Evolutionary conservation across 2,888 invertebrate genomes (phyloP).

Genomic region (Tyria jacobaeae): DNA sequence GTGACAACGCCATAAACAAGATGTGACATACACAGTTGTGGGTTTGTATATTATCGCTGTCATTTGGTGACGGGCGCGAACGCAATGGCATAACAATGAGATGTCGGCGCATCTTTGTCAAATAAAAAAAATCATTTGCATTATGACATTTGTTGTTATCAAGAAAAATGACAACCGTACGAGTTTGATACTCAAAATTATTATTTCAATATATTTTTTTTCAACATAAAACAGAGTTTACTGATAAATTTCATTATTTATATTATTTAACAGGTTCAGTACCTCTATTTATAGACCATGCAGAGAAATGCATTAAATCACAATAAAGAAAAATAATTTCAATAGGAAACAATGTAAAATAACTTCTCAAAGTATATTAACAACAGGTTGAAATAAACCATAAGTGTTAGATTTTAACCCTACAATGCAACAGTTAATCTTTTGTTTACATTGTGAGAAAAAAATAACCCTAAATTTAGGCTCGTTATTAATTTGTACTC

Average conservation of each 20-base stretch:
- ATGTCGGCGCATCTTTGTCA: slow-evolving; percentile 60
- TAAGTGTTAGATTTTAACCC: slow-evolving; percentile 42
- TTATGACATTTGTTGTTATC: slow-evolving; percentile 62
- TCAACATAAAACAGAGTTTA: slow-evolving; percentile 26
- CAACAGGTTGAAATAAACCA: slow-evolving; percentile 36
- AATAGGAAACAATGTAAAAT: slow-evolving; percentile 7
- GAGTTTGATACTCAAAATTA: slow-evolving; percentile 50
- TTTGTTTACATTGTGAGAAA: slow-evolving; percentile 76
- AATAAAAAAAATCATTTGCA: slow-evolving; percentile 65
- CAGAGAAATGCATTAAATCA: not conserved
- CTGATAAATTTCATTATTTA: slow-evolving; percentile 32
- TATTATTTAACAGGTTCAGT: slow-evolving; percentile 5
- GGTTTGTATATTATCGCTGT: slow-evolving; percentile 60
- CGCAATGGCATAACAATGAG: slow-evolving; percentile 68
- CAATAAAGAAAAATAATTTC: not conserved
- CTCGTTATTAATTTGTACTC: slow-evolving; percentile 45
- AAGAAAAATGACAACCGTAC: slow-evolving; percentile 46
- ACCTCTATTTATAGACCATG: not conserved
- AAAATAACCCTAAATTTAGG: slow-evolving; percentile 63
- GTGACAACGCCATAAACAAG: slow-evolving; percentile 38
- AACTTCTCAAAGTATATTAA: slow-evolving; percentile 31
- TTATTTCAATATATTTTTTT: slow-evolving; percentile 28
- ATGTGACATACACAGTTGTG: slow-evolving; percentile 54
- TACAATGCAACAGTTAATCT: slow-evolving; percentile 46
- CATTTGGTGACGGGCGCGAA: slow-evolving; percentile 49